Conservation (phyloP, 2,797 vertebrate species). For the Mus spretus region DNA sequence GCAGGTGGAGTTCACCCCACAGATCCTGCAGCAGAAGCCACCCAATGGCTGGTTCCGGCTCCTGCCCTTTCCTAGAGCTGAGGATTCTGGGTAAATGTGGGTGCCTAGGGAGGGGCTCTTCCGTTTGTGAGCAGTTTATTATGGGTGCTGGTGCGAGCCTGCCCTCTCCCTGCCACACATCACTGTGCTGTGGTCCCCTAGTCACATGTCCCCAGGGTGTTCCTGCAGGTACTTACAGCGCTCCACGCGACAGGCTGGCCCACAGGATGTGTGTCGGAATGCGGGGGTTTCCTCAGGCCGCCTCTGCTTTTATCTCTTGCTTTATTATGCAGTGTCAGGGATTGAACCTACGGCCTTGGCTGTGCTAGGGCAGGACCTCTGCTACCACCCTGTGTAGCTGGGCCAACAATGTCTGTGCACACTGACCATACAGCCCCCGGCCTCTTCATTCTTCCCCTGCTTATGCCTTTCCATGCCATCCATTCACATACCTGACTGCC, state of each 20-base stretch:
- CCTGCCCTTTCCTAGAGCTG: slow-evolving; percentile 91
- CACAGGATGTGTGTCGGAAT: not conserved
- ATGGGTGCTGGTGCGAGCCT: rapidly evolving
- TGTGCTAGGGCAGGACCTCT: not conserved
- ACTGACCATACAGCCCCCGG: not conserved
- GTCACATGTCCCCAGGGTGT: not conserved
- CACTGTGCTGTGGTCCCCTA: too few species aligned
- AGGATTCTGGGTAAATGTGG: slow-evolving; percentile 91
- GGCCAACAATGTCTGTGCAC: too few species aligned
- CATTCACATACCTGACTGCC: not conserved
- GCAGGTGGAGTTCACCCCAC: slow-evolving; percentile 93
- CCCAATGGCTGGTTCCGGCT: slow-evolving; percentile 95
- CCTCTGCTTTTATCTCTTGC: not conserved
- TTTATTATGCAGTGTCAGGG: not conserved
- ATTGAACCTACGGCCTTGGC: not conserved
- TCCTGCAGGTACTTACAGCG: rapidly evolving
- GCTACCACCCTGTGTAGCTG: not conserved
- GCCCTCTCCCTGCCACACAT: not conserved
- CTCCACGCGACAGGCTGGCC: not conserved
- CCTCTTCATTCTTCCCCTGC: not conserved
- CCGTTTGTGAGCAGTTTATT: not conserved
- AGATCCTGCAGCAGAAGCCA: slow-evolving; percentile 89
- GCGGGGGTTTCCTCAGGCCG: too few species aligned
- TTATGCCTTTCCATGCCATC: too few species aligned
- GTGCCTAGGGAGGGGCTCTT: not conserved